Conservation (phyloP, 2,113 vertebrate genomes). For the Platichthys stellatus region DNA sequence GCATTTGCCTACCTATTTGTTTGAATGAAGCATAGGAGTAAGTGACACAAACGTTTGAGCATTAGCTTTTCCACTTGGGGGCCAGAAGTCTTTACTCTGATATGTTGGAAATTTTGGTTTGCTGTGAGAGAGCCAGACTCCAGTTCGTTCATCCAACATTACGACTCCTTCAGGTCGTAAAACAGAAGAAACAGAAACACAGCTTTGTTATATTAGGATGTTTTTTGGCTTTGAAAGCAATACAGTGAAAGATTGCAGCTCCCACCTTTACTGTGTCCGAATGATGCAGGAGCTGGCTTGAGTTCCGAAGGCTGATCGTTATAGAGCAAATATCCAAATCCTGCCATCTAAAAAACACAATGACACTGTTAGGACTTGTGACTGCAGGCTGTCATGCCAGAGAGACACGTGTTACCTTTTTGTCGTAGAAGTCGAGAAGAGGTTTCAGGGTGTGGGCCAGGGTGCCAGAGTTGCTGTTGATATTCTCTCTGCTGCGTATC, state of each 20-base stretch:
- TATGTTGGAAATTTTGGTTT: conserved; percentile 64
- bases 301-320: conserved; percentile 58
- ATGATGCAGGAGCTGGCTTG: conserved; percentile 14
- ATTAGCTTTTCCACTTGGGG: conserved; percentile 35
- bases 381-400: background rate
- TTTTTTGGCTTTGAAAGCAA: background rate
- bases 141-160: conserved; percentile 58
- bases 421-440: conserved; percentile 54
- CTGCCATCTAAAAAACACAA: conserved; percentile 44
- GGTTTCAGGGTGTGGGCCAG: conserved; percentile 64
- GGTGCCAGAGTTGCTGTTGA: conserved; percentile 39
- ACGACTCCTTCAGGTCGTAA: conserved; percentile 49
- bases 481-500: conserved; percentile 1
- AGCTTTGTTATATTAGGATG: background rate
- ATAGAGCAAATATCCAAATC: conserved; percentile 70
- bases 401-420: conserved; percentile 11
- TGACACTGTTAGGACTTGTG: background rate
- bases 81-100: conserved; percentile 43
- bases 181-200: background rate
- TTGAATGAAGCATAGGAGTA: conserved; percentile 48
- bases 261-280: conserved; percentile 73
- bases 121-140: conserved; percentile 74
- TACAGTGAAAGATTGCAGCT: background rate
- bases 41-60: conserved; percentile 67
- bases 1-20: conserved; percentile 55